These are phyloP conservation scores for Australoheros scitulus DNA, from an alignment of 2,113 vertebrate species.

Conservation along the genomic window DNA sequence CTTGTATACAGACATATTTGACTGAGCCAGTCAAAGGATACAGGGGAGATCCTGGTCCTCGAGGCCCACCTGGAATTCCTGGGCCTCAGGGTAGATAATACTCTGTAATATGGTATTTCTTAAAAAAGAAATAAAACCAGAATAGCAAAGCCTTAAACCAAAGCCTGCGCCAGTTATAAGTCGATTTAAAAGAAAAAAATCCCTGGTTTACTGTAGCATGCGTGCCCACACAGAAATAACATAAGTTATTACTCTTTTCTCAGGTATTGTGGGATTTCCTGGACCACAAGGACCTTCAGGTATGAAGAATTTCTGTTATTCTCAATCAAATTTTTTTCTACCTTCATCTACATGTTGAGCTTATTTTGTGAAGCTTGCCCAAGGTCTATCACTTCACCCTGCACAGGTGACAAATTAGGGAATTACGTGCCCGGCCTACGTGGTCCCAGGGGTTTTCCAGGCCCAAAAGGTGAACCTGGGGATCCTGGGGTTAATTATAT, in stretches of 20 bases:
- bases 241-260: background rate
- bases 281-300: conserved; percentile 61
- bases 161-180: background rate
- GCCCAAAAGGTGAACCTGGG: conserved; percentile 87
- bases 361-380: background rate
- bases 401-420: conserved; percentile 29
- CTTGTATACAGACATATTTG: conserved; percentile 34
- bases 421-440: conserved; percentile 61
- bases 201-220: background rate
- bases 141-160: background rate
- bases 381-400: background rate
- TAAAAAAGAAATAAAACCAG: background rate
- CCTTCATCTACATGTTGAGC: background rate
- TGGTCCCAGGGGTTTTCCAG: conserved; percentile 83
- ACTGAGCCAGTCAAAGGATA: conserved; percentile 51
- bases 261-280: conserved; percentile 59
- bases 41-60: conserved; percentile 56
- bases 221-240: background rate
- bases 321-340: background rate
- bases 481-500: conserved; percentile 78
- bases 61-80: conserved; percentile 44
- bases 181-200: background rate
- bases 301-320: conserved; percentile 4
- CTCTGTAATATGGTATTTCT: background rate
- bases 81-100: conserved; percentile 54